Evolutionary conservation across 1,140 invertebrate species (phyloP).

Genomic region (Listronotus oregonensis): DNA sequence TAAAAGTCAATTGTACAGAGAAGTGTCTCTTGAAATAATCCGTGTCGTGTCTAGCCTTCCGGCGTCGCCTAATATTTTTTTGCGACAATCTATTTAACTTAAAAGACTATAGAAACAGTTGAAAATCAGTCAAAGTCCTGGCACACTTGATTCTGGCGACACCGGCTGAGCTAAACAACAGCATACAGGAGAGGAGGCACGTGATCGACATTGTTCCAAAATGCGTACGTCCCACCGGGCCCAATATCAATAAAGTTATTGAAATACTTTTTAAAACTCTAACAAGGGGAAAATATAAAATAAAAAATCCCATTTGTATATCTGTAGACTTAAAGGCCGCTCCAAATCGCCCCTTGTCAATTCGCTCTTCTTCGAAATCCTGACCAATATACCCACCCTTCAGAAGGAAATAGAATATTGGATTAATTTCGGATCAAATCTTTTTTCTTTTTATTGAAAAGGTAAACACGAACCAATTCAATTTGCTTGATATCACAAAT

Average conservation of each 20-base stretch:
- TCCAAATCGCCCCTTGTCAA: constrained; percentile 37
- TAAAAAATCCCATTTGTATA: constrained; percentile 42
- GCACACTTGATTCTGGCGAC: constrained; percentile 32
- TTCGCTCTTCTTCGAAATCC: constrained; percentile 34
- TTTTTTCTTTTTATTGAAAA: constrained; percentile 31
- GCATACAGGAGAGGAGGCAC: constrained; percentile 35
- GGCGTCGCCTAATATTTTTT: constrained; percentile 40
- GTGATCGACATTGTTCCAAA: constrained; percentile 34
- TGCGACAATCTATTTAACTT: constrained; percentile 39
- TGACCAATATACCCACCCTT: constrained; percentile 39
- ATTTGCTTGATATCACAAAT: constrained; percentile 18
- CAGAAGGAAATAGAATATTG: constrained; percentile 37
- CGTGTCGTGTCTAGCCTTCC: constrained; percentile 36
- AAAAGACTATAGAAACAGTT: constrained; percentile 18
- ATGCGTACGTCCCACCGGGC: constrained; percentile 29
- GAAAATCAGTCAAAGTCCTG: constrained; percentile 17
- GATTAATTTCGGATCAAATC: constrained; percentile 36
- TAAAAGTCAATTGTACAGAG: constrained; percentile 40
- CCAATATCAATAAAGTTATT: constrained; percentile 42
- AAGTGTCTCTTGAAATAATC: constrained; percentile 44
- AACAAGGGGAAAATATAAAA: constrained; percentile 37
- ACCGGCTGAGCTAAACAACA: constrained; percentile 37
- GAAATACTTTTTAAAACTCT: constrained; percentile 38
- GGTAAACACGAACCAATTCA: constrained; percentile 34
- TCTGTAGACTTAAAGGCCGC: constrained; percentile 30